Evolutionary conservation across 2,888 invertebrate species (phyloP).

Genomic region (Cylloceria caligata): DNA sequence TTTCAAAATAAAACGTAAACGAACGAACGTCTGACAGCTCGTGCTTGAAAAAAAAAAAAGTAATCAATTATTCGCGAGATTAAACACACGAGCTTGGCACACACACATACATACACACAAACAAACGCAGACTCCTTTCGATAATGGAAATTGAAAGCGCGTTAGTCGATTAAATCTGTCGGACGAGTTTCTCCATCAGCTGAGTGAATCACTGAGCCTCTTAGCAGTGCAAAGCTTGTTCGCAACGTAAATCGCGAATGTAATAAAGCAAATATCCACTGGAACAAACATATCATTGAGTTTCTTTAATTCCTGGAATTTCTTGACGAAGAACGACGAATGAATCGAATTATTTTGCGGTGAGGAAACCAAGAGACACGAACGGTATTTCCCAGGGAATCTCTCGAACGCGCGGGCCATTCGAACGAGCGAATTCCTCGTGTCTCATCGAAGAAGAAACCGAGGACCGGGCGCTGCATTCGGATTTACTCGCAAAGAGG

Average conservation of each 20-base stretch:
- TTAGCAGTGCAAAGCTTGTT: too few relatives aligned
- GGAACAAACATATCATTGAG: background rate
- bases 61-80: slow-evolving; percentile 1
- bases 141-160: slow-evolving; percentile 53
- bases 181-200: slow-evolving; percentile 55
- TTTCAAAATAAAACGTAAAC: background rate
- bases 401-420: background rate
- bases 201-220: slow-evolving; percentile 45
- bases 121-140: background rate
- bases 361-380: background rate
- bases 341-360: background rate
- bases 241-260: too few relatives aligned
- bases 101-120: background rate
- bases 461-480: background rate
- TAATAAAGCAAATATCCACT: background rate
- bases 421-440: background rate
- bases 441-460: background rate
- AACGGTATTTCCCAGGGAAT: background rate
- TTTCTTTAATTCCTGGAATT: background rate
- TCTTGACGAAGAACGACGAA: background rate
- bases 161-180: slow-evolving; percentile 56
- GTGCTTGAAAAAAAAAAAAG: too few relatives aligned
- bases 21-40: background rate
- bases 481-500: background rate
- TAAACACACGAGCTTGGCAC: background rate